phyloP scores from a whole-genome alignment of 2,113 vertebrate species.

The Megalops atlanticus region DNA sequence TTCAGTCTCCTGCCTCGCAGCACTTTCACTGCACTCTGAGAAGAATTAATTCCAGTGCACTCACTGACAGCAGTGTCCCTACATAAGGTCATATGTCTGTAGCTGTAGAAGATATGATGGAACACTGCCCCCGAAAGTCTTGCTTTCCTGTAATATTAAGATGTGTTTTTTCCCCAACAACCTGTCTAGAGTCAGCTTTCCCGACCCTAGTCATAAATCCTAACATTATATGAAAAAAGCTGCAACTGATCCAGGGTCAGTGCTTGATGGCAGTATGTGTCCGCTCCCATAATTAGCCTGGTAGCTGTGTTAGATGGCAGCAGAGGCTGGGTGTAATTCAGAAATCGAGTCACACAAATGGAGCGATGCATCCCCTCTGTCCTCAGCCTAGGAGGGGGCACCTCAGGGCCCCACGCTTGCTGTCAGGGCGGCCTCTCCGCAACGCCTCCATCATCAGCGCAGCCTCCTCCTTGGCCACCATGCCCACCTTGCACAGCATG shows the following conservation, averaged over 20 bases:
- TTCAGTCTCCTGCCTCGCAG: slow-evolving; percentile 33
- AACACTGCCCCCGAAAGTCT: not conserved
- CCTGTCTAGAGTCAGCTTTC: not conserved
- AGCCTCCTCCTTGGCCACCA: slow-evolving; percentile 50
- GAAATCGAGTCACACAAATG: no score
- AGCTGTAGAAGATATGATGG: not conserved
- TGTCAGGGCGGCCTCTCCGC: slow-evolving; percentile 34
- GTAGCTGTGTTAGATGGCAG: slow-evolving; percentile 48
- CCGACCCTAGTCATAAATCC: not conserved
- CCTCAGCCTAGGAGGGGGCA: slow-evolving; percentile 50
- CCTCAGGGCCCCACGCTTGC: slow-evolving; percentile 8
- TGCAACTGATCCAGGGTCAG: slow-evolving; percentile 32
- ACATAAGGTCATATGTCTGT: not conserved
- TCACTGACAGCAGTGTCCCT: not conserved
- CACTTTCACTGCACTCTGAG: not conserved
- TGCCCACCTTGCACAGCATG: slow-evolving; percentile 58
- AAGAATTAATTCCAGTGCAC: slow-evolving; percentile 21
- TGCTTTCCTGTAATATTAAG: not conserved
- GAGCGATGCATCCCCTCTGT: not conserved
- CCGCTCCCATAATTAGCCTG: slow-evolving; percentile 61
- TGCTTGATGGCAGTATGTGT: slow-evolving; percentile 38
- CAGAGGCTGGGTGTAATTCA: slow-evolving; percentile 28
- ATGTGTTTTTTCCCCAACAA: not conserved
- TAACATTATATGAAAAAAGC: slow-evolving; percentile 39
- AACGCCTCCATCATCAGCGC: slow-evolving; percentile 53